Percentiles rank a stretch among this genome's conserved stretches.
Evolutionary conservation across 2,797 vertebrate genomes (phyloP).

Genomic region (Dicrostonyx torquatus): DNA sequence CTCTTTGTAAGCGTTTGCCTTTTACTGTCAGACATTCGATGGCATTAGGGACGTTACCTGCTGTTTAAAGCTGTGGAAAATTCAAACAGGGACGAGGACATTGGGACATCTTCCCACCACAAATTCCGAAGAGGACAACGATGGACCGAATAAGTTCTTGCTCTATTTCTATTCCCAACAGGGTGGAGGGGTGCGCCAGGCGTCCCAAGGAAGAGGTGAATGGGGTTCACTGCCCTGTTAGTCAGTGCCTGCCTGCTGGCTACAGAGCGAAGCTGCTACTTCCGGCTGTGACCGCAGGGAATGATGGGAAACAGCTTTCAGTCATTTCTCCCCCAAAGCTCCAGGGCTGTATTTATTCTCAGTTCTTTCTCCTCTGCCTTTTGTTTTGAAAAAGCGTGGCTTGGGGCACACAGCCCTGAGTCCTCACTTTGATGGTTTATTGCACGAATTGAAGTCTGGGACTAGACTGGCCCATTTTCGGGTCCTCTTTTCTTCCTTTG

Average conservation of each 20-base stretch:
- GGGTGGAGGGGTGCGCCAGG: background rate
- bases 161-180: conserved; percentile 29
- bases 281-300: background rate
- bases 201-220: background rate
- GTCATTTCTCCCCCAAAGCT: conserved; percentile 57
- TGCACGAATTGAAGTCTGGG: conserved; percentile 69
- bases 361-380: conserved; percentile 64
- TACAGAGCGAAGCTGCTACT: background rate
- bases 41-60: background rate
- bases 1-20: background rate
- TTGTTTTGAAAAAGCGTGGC: conserved; percentile 46
- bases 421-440: conserved; percentile 71
- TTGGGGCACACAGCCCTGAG: conserved; percentile 4
- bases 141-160: background rate
- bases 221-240: background rate
- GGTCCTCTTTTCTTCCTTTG: conserved; percentile 65
- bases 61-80: background rate
- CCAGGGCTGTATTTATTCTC: conserved; percentile 30
- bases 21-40: background rate
- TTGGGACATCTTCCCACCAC: background rate
- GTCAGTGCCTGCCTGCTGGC: background rate
- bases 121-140: background rate
- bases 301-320: conserved; percentile 35
- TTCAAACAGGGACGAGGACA: background rate
- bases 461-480: conserved; percentile 41